Conservation (phyloP, 2,888 invertebrate species). For the Melanostoma mellinum region DNA sequence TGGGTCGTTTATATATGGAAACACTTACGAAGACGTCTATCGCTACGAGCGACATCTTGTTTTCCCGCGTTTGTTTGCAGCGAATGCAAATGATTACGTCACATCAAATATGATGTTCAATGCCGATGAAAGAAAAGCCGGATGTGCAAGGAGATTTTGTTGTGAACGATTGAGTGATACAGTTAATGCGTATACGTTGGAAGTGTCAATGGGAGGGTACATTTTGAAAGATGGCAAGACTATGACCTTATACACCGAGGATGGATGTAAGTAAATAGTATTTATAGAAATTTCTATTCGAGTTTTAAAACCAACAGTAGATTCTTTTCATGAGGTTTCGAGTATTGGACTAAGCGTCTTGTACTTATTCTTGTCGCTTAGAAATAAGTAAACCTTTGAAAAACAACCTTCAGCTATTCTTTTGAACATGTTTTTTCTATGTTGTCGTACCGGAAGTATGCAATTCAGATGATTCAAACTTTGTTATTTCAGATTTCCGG, state of each 20-base stretch:
- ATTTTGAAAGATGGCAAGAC: slow-evolving; percentile 87
- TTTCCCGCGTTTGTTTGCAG: slow-evolving; percentile 94
- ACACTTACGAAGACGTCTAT: slow-evolving; percentile 93
- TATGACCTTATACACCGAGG: slow-evolving; percentile 94
- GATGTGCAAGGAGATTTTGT: slow-evolving; percentile 93
- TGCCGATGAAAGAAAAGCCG: slow-evolving; percentile 91
- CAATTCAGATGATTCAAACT: neutral
- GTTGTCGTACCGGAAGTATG: neutral
- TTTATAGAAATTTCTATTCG: neutral
- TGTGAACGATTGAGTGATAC: slow-evolving; percentile 89
- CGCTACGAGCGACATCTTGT: slow-evolving; percentile 97
- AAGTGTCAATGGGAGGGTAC: slow-evolving; percentile 96
- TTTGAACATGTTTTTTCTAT: neutral
- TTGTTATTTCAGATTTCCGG: slow-evolving; percentile 85
- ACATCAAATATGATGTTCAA: slow-evolving; percentile 95
- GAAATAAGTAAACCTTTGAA: no score
- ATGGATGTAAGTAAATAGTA: slow-evolving; percentile 93
- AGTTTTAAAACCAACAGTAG: no score
- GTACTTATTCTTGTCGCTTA: no score
- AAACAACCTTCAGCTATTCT: no score
- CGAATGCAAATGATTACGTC: slow-evolving; percentile 94
- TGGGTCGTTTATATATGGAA: slow-evolving; percentile 97
- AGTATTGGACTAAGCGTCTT: no score
- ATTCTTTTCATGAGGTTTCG: no score
- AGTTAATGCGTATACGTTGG: slow-evolving; percentile 93